Percentiles rank a stretch among this genome's conserved stretches.
These are phyloP conservation scores for human DNA, from an alignment of 2,113 vertebrate species.

Conservation along the genomic window DNA sequence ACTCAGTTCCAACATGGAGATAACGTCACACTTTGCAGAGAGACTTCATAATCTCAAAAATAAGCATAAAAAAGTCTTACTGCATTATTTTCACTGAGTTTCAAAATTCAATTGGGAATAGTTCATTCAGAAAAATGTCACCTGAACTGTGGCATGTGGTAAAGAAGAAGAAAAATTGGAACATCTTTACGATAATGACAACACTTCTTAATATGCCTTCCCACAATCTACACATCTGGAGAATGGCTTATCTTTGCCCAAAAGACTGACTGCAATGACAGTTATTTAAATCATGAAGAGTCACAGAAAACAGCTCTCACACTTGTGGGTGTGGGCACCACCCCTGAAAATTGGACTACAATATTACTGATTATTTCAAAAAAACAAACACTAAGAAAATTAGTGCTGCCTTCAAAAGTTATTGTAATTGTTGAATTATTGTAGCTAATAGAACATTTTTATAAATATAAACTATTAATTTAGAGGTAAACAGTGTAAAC, in stretches of 20 bases:
- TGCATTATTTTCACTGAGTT: not conserved
- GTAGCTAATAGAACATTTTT: not conserved
- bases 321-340: not conserved
- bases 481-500: not conserved
- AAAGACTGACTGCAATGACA: not conserved
- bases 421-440: constrained; percentile 21
- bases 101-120: constrained; percentile 18
- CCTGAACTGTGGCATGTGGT: not conserved
- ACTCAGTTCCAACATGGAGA: not conserved
- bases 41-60: constrained; percentile 21
- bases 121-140: not conserved
- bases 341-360: not conserved
- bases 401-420: not conserved
- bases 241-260: not conserved
- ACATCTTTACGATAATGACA: not conserved
- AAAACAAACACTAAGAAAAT: not conserved
- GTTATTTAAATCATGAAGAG: not conserved
- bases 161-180: not conserved
- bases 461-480: not conserved
- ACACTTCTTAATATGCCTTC: not conserved
- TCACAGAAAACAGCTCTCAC: not conserved
- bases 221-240: not conserved
- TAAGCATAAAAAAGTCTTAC: not conserved
- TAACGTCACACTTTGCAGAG: not conserved
- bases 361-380: not conserved